A percentile compares a stretch with the other conserved stretches of the same genome.
phyloP scores from a whole-genome alignment of 2,888 invertebrate genomes.

The Pristionchus exspectatus region DNA sequence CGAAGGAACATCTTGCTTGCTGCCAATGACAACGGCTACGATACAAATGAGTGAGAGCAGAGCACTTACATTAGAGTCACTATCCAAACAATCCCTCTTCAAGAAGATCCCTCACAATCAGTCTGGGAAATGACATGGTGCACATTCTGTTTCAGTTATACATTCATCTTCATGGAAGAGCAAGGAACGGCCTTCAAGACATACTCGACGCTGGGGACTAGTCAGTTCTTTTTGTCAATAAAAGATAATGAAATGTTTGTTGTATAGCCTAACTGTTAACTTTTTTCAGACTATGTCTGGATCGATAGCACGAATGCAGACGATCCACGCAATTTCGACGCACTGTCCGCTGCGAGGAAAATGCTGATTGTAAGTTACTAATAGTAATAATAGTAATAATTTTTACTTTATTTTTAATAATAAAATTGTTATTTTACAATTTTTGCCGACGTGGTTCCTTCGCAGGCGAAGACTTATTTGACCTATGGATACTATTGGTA shows the following conservation, averaged over 20 bases:
- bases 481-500: too few species aligned
- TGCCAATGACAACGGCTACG: not conserved
- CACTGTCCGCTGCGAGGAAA: not conserved
- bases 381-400: too few species aligned
- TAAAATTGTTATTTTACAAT: too few species aligned
- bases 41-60: constrained; percentile 8
- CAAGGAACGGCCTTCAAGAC: constrained; percentile 25
- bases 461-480: too few species aligned
- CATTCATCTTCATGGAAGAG: constrained; percentile 47
- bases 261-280: too few species aligned
- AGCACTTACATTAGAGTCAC: too few species aligned
- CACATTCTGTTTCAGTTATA: too few species aligned
- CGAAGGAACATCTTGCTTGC: constrained; percentile 29
- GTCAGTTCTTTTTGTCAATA: not conserved
- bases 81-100: too few species aligned
- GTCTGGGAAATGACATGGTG: too few species aligned
- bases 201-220: not conserved
- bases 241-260: too few species aligned
- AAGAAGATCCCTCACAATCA: not conserved
- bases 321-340: constrained; percentile 18
- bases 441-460: too few species aligned
- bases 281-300: constrained; percentile 22
- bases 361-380: constrained; percentile 41
- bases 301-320: not conserved
- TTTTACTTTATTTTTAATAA: too few species aligned